Percentiles rank a stretch among this genome's conserved stretches.
phyloP scores from a whole-genome alignment of 2,888 invertebrate species.

The Acleris literana region DNA sequence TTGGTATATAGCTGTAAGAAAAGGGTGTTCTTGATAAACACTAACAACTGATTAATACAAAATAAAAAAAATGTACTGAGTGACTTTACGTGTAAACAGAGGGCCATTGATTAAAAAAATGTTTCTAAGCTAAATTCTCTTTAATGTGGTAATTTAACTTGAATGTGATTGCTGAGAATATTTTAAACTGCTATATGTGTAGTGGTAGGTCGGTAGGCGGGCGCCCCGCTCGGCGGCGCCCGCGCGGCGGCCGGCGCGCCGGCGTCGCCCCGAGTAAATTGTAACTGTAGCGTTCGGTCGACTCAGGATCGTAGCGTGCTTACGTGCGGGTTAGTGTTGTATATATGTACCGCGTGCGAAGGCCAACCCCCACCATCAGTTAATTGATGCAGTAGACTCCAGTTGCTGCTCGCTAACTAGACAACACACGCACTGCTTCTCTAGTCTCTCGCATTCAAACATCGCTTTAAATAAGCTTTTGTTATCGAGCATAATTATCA shows the following conservation, averaged over 20 bases:
- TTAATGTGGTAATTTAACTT: slow-evolving; percentile 77
- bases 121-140: slow-evolving; percentile 82
- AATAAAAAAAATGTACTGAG: slow-evolving; percentile 81
- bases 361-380: slow-evolving; percentile 75
- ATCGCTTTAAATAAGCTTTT: slow-evolving; percentile 70
- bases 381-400: slow-evolving; percentile 83
- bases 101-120: slow-evolving; percentile 79
- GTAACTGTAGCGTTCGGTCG: slow-evolving; percentile 5
- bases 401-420: slow-evolving; percentile 69
- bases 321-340: slow-evolving; percentile 41
- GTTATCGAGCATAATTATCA: slow-evolving; percentile 81
- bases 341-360: slow-evolving; percentile 54
- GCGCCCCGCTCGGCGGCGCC: background rate
- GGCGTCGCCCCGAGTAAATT: background rate
- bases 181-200: slow-evolving; percentile 79
- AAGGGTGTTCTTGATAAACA: slow-evolving; percentile 81
- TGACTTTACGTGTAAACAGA: slow-evolving; percentile 84
- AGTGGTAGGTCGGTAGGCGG: slow-evolving; percentile 73
- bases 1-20: slow-evolving; percentile 82
- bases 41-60: slow-evolving; percentile 81
- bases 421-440: slow-evolving; percentile 74
- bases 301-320: slow-evolving; percentile 17
- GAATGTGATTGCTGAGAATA: slow-evolving; percentile 82
- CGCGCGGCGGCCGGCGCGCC: background rate
- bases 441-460: slow-evolving; percentile 81